phyloP scores from a whole-genome alignment of 1,140 invertebrate species.

The Heliothis virescens region DNA sequence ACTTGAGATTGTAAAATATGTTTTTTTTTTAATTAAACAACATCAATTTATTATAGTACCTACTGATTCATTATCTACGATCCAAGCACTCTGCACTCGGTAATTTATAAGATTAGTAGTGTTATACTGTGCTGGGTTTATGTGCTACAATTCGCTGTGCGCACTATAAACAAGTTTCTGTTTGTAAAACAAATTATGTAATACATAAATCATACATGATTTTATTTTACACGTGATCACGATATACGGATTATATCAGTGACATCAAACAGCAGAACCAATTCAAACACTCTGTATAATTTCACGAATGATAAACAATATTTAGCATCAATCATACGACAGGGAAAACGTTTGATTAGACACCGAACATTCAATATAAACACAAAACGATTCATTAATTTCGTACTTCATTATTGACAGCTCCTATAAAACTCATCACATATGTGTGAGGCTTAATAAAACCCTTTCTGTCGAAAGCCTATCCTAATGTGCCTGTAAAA shows the following conservation, averaged over 20 bases:
- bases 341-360: neutral
- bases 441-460: conserved; percentile 38
- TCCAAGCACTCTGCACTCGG: neutral
- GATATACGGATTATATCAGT: neutral
- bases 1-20: neutral
- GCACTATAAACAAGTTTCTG: neutral
- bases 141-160: neutral
- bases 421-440: conserved; percentile 13
- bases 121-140: neutral
- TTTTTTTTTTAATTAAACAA: neutral
- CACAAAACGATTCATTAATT: conserved; percentile 21
- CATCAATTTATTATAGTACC: neutral
- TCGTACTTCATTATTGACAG: conserved; percentile 3
- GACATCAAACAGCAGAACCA: neutral
- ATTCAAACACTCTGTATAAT: neutral
- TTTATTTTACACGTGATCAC: conserved; percentile 13
- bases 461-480: conserved; percentile 38
- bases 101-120: conserved; percentile 14
- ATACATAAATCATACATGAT: conserved; percentile 23
- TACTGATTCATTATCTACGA: conserved; percentile 10
- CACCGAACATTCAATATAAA: neutral
- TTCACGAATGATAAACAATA: neutral
- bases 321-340: neutral
- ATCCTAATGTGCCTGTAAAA: conserved; percentile 57
- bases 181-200: conserved; percentile 27